Base-by-base conservation (phyloP, 2,888 invertebrate genomes). In the Osmoderma eremita region DNA sequence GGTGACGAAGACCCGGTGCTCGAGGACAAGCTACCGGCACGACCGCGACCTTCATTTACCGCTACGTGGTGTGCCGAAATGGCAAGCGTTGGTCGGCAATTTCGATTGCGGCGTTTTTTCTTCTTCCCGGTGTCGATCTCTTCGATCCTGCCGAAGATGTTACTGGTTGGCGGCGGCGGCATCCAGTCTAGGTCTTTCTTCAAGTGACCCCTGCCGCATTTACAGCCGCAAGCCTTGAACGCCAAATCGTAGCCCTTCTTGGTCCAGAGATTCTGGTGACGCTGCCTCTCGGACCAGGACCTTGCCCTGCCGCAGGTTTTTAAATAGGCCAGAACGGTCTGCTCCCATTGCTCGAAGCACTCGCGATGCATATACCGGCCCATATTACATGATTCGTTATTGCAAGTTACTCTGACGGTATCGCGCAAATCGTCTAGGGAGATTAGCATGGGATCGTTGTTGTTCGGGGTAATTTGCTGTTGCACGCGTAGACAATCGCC, bases 241-340 rank as follows among this genome's bases (percentile, higher is more conserved):
- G 96, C 96, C 80, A 97, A 83, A 83, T 98, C 97, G 84, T 97
- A 97, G 63, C 97, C 97, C 83, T 97, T 97, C 83, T 97, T 97
- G 65, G 97, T 96, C 98, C 98, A 98, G 67, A 98, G 84, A 83
- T 97, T 97, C 84, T 97, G 97, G 76, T 92, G 90, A 24, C 97
- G 88, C 82, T 97, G 97, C 67, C 95, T 88, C 81, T 97, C 97
- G 39, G 95, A 95, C 97, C 97, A 97, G 73, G 93, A 94, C 18
- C 97, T 87, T 2, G 97, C 96, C 38, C 97, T 85, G 56, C 96
- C 95, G 83, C 94, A 94, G 38, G 93, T 91, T 81, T 95, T 94
- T 69, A 98, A 86, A 79, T 94, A 95, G 62, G 92, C 91, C 73
- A 97, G 86, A 67, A 97, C 93, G 39, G 91, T 88, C 81, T 91